Percentiles rank a stretch among this genome's conserved stretches.
Evolutionary conservation across 2,888 invertebrate genomes (phyloP).

Genomic region (Meganola albula): DNA sequence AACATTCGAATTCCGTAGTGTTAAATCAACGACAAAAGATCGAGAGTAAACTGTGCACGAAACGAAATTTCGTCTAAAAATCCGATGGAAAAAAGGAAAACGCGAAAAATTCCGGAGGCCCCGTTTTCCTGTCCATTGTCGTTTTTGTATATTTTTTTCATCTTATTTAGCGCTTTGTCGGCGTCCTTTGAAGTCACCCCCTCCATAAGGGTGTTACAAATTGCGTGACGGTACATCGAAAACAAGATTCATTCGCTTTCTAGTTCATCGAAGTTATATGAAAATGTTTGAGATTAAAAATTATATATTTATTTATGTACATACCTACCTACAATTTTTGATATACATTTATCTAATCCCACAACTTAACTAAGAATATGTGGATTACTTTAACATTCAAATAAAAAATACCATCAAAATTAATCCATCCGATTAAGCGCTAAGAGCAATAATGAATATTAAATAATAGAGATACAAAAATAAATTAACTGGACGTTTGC

Average conservation of each 20-base stretch:
- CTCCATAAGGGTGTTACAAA: slow-evolving; percentile 61
- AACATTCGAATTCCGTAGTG: slow-evolving; percentile 6
- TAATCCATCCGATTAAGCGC: too few relatives aligned
- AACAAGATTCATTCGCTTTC: slow-evolving; percentile 54
- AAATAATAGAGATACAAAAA: too few relatives aligned
- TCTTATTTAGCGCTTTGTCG: slow-evolving; percentile 78
- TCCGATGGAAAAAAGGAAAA: slow-evolving; percentile 40
- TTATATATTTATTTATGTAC: background rate
- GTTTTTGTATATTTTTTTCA: slow-evolving; percentile 69
- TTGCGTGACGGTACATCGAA: slow-evolving; percentile 68
- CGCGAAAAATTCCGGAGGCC: slow-evolving; percentile 54
- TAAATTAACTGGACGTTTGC: too few relatives aligned
- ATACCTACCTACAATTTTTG: too few relatives aligned
- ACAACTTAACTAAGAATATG: too few relatives aligned
- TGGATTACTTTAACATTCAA: too few relatives aligned
- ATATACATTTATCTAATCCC: too few relatives aligned
- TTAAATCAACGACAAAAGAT: slow-evolving; percentile 34
- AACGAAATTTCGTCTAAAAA: slow-evolving; percentile 52
- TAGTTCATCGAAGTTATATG: too few relatives aligned
- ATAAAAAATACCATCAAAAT: too few relatives aligned
- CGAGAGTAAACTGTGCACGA: slow-evolving; percentile 37
- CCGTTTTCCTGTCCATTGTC: slow-evolving; percentile 72
- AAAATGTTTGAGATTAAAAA: background rate
- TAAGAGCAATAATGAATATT: too few relatives aligned
- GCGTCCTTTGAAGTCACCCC: slow-evolving; percentile 69